Conservation (phyloP, 2,113 vertebrate species). For the Micronycteris hirsuta region DNA sequence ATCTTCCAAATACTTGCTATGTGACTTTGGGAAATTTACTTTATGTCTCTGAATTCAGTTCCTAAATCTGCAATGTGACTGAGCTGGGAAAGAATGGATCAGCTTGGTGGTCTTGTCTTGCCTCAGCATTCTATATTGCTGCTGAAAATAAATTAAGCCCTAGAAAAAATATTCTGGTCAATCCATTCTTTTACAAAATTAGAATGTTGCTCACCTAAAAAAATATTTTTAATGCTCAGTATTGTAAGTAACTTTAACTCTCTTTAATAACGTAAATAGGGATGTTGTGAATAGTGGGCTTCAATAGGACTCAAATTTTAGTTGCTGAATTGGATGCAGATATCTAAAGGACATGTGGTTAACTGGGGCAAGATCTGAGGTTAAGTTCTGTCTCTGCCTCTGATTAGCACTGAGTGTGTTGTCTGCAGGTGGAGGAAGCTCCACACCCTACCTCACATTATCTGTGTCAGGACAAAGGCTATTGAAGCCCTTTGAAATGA, state of each 20-base stretch:
- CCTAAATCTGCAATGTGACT: background rate
- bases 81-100: background rate
- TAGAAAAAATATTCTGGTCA: background rate
- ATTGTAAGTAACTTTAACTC: background rate
- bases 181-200: background rate
- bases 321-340: background rate
- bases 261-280: background rate
- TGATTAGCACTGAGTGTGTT: background rate
- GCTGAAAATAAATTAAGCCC: background rate
- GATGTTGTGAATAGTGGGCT: fast-evolving
- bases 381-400: background rate
- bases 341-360: background rate
- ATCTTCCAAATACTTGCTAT: background rate
- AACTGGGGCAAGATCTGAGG: too few species aligned
- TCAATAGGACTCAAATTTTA: background rate
- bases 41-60: background rate
- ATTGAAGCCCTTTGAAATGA: background rate
- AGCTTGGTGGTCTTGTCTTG: background rate
- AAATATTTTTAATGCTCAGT: background rate
- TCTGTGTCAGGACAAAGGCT: background rate
- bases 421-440: fast-evolving
- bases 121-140: background rate
- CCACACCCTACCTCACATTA: background rate
- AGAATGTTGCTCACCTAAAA: background rate
- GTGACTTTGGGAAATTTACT: background rate